These are phyloP conservation scores for Pangasianodon hypophthalmus DNA, from an alignment of 2,113 vertebrate species.

Conservation along the genomic window DNA sequence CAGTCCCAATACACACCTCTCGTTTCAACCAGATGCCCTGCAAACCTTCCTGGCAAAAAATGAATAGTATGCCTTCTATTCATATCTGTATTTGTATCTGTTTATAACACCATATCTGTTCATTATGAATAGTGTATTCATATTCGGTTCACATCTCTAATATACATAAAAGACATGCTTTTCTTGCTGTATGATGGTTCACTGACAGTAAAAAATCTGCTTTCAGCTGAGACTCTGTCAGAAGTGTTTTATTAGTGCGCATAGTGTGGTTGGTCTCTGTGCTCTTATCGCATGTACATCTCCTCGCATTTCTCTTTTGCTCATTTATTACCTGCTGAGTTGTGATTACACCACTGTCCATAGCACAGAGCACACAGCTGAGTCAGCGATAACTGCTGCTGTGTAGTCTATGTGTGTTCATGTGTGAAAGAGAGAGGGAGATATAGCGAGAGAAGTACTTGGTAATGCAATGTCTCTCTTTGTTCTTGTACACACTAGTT, in stretches of 20 bases:
- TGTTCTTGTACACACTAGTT: neutral
- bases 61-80: neutral
- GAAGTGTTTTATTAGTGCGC: neutral
- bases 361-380: constrained; percentile 29
- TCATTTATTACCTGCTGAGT: constrained; percentile 28
- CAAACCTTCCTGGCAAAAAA: neutral
- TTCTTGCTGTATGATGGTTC: neutral
- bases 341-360: constrained; percentile 12
- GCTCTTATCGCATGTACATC: neutral
- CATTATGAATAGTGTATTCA: neutral
- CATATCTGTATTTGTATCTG: neutral
- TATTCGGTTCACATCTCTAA: neutral
- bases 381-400: constrained; percentile 41
- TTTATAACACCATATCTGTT: neutral
- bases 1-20: neutral
- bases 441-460: neutral
- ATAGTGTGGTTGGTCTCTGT: neutral
- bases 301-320: constrained; percentile 1
- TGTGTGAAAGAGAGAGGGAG: neutral
- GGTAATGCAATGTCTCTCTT: neutral
- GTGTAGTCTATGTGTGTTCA: constrained; percentile 2
- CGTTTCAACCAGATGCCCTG: neutral
- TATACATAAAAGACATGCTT: neutral
- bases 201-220: neutral
- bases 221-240: neutral